Percentiles rank a stretch among this genome's conserved stretches.
These are phyloP conservation scores for Apodemia duryi DNA, from an alignment of 2,888 invertebrate species.

Conservation along the genomic window DNA sequence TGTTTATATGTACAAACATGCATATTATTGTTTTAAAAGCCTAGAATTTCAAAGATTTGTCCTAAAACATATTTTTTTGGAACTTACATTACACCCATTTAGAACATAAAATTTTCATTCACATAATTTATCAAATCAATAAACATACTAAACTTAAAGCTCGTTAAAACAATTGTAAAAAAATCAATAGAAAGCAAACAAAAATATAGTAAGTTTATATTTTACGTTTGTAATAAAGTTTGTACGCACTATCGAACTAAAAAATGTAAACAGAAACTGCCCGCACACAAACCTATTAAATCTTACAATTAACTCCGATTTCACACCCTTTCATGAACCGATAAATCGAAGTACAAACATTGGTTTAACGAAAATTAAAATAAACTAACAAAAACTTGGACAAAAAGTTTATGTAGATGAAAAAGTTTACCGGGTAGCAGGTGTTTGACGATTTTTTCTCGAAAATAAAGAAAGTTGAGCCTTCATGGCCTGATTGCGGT, in stretches of 20 bases:
- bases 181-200: not conserved
- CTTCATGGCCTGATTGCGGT: not conserved
- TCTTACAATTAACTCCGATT: slow-evolving; percentile 74
- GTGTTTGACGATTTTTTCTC: not conserved
- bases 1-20: too few species aligned
- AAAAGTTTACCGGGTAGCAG: slow-evolving; percentile 37
- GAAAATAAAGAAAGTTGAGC: slow-evolving; percentile 8
- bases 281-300: slow-evolving; percentile 71
- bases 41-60: too few species aligned
- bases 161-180: not conserved
- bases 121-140: too few species aligned
- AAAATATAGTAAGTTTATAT: too few species aligned
- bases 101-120: too few species aligned
- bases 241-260: not conserved
- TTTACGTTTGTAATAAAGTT: not conserved
- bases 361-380: slow-evolving; percentile 76
- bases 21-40: too few species aligned
- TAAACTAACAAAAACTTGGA: slow-evolving; percentile 66
- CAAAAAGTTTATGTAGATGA: slow-evolving; percentile 51
- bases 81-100: too few species aligned
- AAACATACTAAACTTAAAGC: not conserved
- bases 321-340: slow-evolving; percentile 79
- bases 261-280: slow-evolving; percentile 50
- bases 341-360: slow-evolving; percentile 78
- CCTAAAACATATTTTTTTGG: too few species aligned